phyloP scores from a whole-genome alignment of 2,113 vertebrate species.

The Elephantulus edwardii region DNA sequence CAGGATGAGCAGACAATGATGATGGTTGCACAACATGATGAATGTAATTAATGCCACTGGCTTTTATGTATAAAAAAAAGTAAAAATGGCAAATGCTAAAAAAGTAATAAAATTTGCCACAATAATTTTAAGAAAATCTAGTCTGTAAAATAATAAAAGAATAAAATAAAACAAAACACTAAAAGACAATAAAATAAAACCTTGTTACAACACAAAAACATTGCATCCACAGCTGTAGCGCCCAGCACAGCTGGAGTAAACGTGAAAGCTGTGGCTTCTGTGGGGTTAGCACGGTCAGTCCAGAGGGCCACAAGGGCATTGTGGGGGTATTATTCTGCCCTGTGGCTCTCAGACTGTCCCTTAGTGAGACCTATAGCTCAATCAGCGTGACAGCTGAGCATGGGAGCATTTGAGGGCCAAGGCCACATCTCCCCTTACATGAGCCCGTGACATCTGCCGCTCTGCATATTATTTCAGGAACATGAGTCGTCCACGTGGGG shows the following conservation, averaged over 20 bases:
- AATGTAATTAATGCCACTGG: background rate
- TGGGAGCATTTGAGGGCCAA: constrained; percentile 43
- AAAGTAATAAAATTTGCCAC: background rate
- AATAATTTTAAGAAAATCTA: background rate
- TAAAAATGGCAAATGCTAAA: background rate
- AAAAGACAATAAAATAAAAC: background rate
- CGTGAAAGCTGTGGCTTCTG: background rate
- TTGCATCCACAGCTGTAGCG: rapidly evolving
- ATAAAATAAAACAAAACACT: background rate
- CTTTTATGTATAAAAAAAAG: background rate
- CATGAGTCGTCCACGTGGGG: constrained; percentile 67
- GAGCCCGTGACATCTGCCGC: constrained; percentile 77
- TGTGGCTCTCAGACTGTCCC: background rate
- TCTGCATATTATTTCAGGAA: constrained; percentile 75
- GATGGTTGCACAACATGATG: background rate
- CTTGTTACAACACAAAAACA: background rate
- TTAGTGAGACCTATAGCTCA: rapidly evolving
- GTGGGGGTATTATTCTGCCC: rapidly evolving
- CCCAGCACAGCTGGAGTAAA: too few relatives aligned
- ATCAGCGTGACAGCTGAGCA: constrained; percentile 78
- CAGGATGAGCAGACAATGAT: background rate
- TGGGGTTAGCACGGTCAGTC: background rate
- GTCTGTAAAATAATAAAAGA: background rate
- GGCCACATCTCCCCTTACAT: constrained; percentile 63
- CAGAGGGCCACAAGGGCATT: background rate